Evolutionary conservation across 1,140 invertebrate species (phyloP), one percentile per base, ranked within the genome.

Genomic region (Rhopalosiphum padi): DNA sequence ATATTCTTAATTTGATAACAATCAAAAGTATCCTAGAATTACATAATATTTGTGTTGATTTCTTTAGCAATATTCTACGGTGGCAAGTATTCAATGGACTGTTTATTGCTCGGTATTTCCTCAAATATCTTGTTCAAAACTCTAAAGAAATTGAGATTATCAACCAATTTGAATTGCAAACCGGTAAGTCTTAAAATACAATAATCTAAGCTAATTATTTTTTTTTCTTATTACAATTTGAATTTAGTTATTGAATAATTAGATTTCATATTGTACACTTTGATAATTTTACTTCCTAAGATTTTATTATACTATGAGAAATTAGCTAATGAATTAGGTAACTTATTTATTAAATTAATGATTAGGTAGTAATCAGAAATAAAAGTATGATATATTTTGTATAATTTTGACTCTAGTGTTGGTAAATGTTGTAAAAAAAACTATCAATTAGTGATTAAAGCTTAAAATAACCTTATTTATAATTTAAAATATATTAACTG

Each of bases 71-170:
- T 94, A 97, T 99, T 95, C 97, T 98, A 94, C 97, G 98, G 87
- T 99, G 98, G 98, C 99, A 99, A 95, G 97, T 98, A 0, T 98
- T 98, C 95, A 99, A 99, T 96, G 98, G 98, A 0, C 95, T 99
- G 53, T 99, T 99, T 95, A 97, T 99, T 37, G 97, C 99, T 93
- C 96, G 99, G 93, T 97, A 97, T 94, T 96, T 99, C 93, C 96
- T 97, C 93, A 99, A 99, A 95, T 99, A 98, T 95, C 96, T 99
- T 83, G 97, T 99, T 23, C 97, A 98, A 95, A 97, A 96, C 91
- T 96, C 97, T 6, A 97, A 96, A 0, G 97, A 98, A 95, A 97
- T 97, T 94, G 97, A 97, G 94, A 95, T 98, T 94, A 96, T 97
- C 51, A 96, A 97, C 94, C 97, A 98, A 94, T 96, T 97, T 94